Percentiles rank a stretch among this genome's conserved stretches.
These are phyloP conservation scores for Palythoa grandiflora DNA, from an alignment of 92 coral and sea anemone genomes.

Conservation along the genomic window DNA sequence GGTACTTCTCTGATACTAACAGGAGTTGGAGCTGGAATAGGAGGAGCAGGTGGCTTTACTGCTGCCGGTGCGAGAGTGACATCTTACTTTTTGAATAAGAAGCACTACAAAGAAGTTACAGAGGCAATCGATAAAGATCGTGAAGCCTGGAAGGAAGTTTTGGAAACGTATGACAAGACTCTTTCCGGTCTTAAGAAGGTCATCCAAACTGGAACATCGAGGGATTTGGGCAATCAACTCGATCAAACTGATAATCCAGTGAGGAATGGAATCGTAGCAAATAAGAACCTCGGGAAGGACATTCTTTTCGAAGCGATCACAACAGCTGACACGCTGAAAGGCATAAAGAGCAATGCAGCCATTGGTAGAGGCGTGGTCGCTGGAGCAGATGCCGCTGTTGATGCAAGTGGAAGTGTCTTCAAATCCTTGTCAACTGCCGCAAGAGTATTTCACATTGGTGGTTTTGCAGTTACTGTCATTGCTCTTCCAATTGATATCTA, in stretches of 20 bases:
- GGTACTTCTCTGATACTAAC: conserved; percentile 65
- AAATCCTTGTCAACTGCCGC: conserved; percentile 12
- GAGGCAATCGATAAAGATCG: conserved; percentile 51
- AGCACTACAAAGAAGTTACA: conserved; percentile 54
- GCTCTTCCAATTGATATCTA: conserved; percentile 20
- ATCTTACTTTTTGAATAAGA: conserved; percentile 48
- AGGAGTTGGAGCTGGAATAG: conserved; percentile 66
- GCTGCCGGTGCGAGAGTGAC: conserved; percentile 53
- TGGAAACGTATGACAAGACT: not conserved
- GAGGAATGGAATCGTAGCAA: not conserved
- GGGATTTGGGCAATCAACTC: not conserved
- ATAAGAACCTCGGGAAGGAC: not conserved
- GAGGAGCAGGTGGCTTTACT: conserved; percentile 71
- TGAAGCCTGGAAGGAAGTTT: not conserved
- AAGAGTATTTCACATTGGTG: conserved; percentile 20
- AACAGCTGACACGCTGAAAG: not conserved
- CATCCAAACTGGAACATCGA: not conserved
- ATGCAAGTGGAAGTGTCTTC: not conserved
- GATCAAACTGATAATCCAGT: not conserved
- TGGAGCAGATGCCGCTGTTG: conserved; percentile 1
- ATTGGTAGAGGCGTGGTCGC: too few species aligned
- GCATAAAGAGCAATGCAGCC: not conserved
- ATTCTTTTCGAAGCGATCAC: not conserved
- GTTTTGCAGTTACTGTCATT: conserved; percentile 10
- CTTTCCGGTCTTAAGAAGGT: not conserved